These are phyloP conservation scores for Stegodyphus dumicola DNA, from an alignment of 1,140 invertebrate genomes.

Conservation along the genomic window DNA sequence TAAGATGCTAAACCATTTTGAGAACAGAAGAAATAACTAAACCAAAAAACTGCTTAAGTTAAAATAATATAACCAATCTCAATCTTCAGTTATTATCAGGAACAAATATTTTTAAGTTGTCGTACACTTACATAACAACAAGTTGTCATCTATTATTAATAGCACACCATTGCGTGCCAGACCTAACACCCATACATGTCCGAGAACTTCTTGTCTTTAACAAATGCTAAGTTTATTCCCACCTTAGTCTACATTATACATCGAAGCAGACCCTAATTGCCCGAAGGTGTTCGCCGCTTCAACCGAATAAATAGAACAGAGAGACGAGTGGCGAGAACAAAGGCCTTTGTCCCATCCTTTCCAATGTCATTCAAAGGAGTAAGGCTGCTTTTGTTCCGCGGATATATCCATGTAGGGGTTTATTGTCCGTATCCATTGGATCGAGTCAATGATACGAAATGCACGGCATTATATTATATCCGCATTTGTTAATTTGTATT, in stretches of 20 bases:
- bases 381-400: neutral
- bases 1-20: too few species aligned
- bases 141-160: too few species aligned
- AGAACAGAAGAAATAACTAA: too few species aligned
- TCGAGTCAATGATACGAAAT: conserved; percentile 13
- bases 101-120: too few species aligned
- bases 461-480: neutral
- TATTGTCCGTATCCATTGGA: neutral
- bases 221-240: conserved; percentile 16
- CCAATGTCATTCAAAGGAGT: neutral
- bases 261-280: neutral
- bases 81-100: too few species aligned
- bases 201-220: neutral
- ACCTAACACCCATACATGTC: too few species aligned
- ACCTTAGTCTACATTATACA: neutral
- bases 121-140: too few species aligned
- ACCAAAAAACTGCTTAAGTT: too few species aligned
- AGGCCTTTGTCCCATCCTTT: neutral
- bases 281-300: neutral
- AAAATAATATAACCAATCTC: too few species aligned
- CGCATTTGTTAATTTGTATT: conserved; percentile 9
- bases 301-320: conserved; percentile 8
- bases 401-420: too few species aligned
- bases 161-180: too few species aligned
- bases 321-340: neutral